Evolutionary conservation across 2,113 vertebrate genomes (phyloP).

Genomic region (Zosterops japonicus): DNA sequence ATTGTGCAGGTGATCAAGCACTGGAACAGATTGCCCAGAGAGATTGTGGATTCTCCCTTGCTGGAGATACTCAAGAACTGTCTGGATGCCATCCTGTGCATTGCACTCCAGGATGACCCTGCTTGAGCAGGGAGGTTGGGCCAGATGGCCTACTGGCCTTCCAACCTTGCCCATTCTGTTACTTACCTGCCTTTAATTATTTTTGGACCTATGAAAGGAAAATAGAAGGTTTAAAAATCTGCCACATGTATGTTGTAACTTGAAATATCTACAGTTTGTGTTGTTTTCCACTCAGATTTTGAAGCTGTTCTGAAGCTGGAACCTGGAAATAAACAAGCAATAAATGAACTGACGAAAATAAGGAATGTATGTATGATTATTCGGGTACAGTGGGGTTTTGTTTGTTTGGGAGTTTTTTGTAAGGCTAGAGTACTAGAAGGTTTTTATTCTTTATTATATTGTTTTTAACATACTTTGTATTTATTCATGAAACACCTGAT

Average conservation of each 20-base stretch:
- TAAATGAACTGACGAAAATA: conserved; percentile 88
- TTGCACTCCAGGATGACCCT: neutral
- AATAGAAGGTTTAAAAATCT: neutral
- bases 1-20: neutral
- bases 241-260: neutral
- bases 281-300: conserved; percentile 81
- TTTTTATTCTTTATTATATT: neutral
- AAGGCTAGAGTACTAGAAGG: neutral
- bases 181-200: neutral
- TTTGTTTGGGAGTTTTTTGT: neutral
- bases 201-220: neutral
- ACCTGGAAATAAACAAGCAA: conserved; percentile 94
- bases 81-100: neutral
- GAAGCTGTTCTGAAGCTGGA: conserved; percentile 88
- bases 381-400: neutral
- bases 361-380: conserved; percentile 74
- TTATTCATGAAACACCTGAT: neutral
- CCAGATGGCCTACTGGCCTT: neutral
- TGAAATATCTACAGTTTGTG: neutral
- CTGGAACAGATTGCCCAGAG: neutral
- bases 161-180: neutral
- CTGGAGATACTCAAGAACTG: neutral
- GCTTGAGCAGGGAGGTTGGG: neutral
- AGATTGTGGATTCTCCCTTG: neutral
- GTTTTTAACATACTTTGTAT: neutral